Base-by-base conservation (phyloP, 1,140 invertebrate species). In the Nephila pilipes region DNA sequence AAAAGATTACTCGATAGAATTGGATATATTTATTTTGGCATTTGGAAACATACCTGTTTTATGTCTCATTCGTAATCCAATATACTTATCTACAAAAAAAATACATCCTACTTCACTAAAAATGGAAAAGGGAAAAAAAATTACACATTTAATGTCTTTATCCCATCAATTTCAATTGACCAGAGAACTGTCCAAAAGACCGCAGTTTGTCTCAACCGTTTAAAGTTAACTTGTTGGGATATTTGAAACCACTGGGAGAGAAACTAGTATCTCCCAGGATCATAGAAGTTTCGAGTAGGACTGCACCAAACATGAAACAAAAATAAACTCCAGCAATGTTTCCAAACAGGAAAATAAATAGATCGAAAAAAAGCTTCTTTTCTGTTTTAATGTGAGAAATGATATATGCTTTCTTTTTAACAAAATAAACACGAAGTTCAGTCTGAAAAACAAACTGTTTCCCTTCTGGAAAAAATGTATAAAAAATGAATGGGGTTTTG, bases 181-280 rank as follows among this genome's bases (percentile, higher is more conserved):
- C 46, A 75, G 18, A 32, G 69, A 75, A 75, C 16, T 75, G 69
- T 75, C 65, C 25, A 29, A 20, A 32, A 75, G 32, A 75, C 69
- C 69, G 69, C 69, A 75, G 69, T 75, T 36, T 75, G 69, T 75
- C 69, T 32, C 16, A 29, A 36, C 20, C 69, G 32, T 36, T 75
- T 75, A 75, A 36, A 75, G 69, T 36, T 32, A 75, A 75, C 69
- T 75, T 75, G 69, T 75, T 75, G 69, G 29, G 69, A 75, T 29
- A 75, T 18, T 32, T 32, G 69, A 75, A 75, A 75, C 69, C 69
- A 36, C 32, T 36, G 69, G 69, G 69, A 75, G 14, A 36, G 36
- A 75, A n/a, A n/a, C n/a, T n/a, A n/a, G 12, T 75, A 18, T 69
- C 32, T 75, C 36, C 29, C 25, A 75, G 18, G 69, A 18, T 75